Base-by-base conservation (phyloP, 2,888 invertebrate genomes). In the Ennomos fuscantarius region DNA sequence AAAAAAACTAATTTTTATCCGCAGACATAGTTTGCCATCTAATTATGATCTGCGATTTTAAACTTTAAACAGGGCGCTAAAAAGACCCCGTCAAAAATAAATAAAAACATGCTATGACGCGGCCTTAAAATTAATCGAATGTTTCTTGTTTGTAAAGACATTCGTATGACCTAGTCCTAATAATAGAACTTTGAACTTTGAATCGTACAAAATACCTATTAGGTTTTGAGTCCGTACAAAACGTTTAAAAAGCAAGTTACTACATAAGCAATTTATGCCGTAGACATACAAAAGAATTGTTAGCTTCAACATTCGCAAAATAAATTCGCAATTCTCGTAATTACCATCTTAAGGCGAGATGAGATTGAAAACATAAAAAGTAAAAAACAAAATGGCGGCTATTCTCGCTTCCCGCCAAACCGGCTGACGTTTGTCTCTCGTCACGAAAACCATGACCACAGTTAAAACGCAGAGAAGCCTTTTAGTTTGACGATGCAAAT, bases 401-500 rank as follows among this genome's bases (percentile, higher is more conserved):
- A 59, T 75, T 70, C 73, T 69, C 67, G 69, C 65, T 69, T 64
- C 63, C 64, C 65, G 65, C 71, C 71, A 70, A 69, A 74, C 72
- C 79, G 74, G 74, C 77, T 72, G 73, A 74, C 79, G 79, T 83
- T 83, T 83, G 84, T 88, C 87, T 84, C 74, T 79, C 79, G 83
- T 86, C 87, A 87, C 87, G 87, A 86, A 83, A 78, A 78, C 78
- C 77, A 78, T 76, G 75, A 76, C 78, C 80, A 59, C 58, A 59
- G 58, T 24, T 9, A 15, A 51, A 69, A 76, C 35, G 35, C 41
- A 79, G 78, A 76, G n/a, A 10, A 44, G 12, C 24, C n/a, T 12
- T 41, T n/a, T 43, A 9, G 6, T 11, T 0, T 36, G 73, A 73
- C 72, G 76, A 79, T 81, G 80, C n/a, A n/a, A n/a, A n/a, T n/a